These are phyloP conservation scores for Teleogryllus occipitalis DNA, from an alignment of 1,140 invertebrate species.

Conservation along the genomic window DNA sequence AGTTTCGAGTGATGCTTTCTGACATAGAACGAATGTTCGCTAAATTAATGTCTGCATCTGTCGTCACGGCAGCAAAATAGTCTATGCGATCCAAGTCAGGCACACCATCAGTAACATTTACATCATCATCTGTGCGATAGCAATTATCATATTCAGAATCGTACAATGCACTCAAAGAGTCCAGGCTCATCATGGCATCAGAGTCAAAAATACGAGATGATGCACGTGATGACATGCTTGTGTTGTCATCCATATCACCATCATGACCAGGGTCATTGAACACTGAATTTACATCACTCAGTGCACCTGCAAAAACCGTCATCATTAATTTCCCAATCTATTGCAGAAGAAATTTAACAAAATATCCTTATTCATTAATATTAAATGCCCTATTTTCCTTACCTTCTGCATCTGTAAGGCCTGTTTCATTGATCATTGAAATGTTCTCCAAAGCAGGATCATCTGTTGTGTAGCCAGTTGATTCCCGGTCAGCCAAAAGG, in stretches of 20 bases:
- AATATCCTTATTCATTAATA: neutral
- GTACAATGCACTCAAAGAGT: slow-evolving; percentile 70
- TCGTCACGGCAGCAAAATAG: slow-evolving; percentile 19
- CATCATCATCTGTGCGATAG: slow-evolving; percentile 38
- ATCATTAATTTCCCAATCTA: neutral
- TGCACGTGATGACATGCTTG: slow-evolving; percentile 65
- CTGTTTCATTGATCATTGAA: slow-evolving; percentile 72
- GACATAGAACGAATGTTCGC: slow-evolving; percentile 67
- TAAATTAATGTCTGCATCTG: slow-evolving; percentile 55
- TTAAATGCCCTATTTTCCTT: neutral
- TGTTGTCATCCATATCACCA: slow-evolving; percentile 62
- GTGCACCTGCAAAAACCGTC: slow-evolving; percentile 42
- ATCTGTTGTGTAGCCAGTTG: slow-evolving; percentile 71
- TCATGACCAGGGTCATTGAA: slow-evolving; percentile 53
- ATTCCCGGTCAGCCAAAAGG: slow-evolving; percentile 48
- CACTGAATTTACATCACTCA: slow-evolving; percentile 79
- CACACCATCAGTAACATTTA: slow-evolving; percentile 10
- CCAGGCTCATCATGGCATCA: slow-evolving; percentile 63
- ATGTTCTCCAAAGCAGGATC: slow-evolving; percentile 74
- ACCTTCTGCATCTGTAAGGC: slow-evolving; percentile 77
- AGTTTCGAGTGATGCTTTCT: slow-evolving; percentile 64
- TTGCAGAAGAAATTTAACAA: neutral
- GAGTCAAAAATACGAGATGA: slow-evolving; percentile 68
- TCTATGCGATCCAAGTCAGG: slow-evolving; percentile 22
- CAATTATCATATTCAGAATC: slow-evolving; percentile 75